Conservation (phyloP, 2,113 vertebrate species). For the Anthoscopus minutus region DNA sequence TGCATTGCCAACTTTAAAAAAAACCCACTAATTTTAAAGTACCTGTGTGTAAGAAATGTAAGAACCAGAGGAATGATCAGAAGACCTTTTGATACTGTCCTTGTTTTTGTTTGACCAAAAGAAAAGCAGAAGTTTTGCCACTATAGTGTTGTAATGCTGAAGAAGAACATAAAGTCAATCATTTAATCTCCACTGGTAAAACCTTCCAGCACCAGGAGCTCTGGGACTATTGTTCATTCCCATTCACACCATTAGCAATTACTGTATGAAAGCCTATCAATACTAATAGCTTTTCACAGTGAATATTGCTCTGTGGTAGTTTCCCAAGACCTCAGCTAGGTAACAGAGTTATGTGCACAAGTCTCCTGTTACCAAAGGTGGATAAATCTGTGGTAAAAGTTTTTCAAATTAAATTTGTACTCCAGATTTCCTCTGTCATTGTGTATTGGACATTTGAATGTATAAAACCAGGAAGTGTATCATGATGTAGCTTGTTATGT, state of each 20-base stretch:
- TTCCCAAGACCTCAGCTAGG: neutral
- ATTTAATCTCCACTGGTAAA: neutral
- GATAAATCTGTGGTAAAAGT: neutral
- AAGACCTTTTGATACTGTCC: neutral
- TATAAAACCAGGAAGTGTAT: neutral
- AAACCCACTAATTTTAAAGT: neutral
- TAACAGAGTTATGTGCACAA: neutral
- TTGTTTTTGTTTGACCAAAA: neutral
- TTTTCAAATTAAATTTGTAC: neutral
- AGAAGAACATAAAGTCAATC: neutral
- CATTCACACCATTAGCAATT: neutral
- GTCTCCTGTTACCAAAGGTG: neutral
- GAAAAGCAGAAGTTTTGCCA: neutral
- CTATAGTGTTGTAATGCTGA: neutral
- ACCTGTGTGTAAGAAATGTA: neutral
- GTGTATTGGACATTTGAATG: neutral
- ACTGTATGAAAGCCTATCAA: neutral
- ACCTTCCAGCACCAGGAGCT: neutral
- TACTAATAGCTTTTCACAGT: neutral
- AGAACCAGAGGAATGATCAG: neutral
- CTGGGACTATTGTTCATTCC: neutral
- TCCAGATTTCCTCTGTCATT: neutral
- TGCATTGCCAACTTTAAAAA: neutral
- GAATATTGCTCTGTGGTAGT: neutral
- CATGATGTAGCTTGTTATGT: neutral